These are phyloP conservation scores for Caenorhabditis auriculariae DNA, from an alignment of 2,888 invertebrate genomes.

Conservation along the genomic window DNA sequence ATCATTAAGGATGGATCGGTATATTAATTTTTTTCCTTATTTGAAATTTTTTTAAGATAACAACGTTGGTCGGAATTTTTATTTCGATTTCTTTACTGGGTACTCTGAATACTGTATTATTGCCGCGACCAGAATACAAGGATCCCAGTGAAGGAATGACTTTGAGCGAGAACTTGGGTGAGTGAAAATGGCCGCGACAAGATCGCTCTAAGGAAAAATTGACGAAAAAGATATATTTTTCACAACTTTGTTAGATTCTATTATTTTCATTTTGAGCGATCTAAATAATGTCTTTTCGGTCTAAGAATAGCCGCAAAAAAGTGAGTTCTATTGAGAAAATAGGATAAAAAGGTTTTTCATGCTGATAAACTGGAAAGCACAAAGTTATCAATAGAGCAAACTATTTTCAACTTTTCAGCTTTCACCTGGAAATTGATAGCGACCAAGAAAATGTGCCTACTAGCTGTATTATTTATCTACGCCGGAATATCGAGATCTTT, in stretches of 20 bases:
- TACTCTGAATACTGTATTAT: conserved; percentile 7
- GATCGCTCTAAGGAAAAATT: too few species aligned
- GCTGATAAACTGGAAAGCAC: too few species aligned
- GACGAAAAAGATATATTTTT: too few species aligned
- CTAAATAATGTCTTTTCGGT: too few species aligned
- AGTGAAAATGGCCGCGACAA: too few species aligned
- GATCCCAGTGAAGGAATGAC: conserved; percentile 12
- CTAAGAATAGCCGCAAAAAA: too few species aligned
- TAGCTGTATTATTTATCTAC: conserved; percentile 20
- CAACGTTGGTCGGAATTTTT: conserved; percentile 11
- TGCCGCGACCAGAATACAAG: conserved; percentile 9
- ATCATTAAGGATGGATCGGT: conserved; percentile 10
- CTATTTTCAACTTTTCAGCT: too few species aligned
- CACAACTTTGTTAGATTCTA: too few species aligned
- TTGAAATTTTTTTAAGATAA: conserved; percentile 6
- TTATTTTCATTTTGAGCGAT: too few species aligned
- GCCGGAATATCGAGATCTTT: conserved; percentile 25
- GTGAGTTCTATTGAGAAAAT: too few species aligned
- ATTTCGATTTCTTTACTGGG: conserved; percentile 10
- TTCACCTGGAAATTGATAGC: conserved; percentile 17
- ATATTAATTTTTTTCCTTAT: not conserved
- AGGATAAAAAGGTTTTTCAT: too few species aligned
- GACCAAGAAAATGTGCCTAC: conserved; percentile 10
- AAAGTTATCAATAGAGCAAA: too few species aligned
- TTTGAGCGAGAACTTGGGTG: conserved; percentile 8